phyloP scores from a whole-genome alignment of 2,113 vertebrate genomes.

The Beaufortia kweichowensis region DNA sequence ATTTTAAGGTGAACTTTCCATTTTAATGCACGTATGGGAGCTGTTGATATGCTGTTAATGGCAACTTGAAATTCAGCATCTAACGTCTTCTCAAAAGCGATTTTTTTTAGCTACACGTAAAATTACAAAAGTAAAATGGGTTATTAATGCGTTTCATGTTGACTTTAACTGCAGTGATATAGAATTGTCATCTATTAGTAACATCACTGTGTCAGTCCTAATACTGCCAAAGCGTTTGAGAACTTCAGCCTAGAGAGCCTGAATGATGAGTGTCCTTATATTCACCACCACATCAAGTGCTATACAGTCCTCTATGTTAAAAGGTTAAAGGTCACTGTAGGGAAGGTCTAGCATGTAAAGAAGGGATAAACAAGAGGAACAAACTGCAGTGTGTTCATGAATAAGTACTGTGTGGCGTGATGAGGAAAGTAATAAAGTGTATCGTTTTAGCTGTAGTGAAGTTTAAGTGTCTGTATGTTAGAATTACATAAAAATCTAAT shows the following conservation, averaged over 20 bases:
- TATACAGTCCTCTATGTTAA: too few relatives aligned
- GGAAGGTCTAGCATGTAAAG: neutral
- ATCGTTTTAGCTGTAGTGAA: conserved; percentile 21
- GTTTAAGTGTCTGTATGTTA: neutral
- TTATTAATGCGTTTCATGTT: neutral
- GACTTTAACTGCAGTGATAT: neutral
- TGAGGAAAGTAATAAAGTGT: conserved; percentile 25
- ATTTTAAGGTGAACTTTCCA: too few relatives aligned
- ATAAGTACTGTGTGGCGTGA: conserved; percentile 17
- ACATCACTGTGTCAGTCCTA: neutral
- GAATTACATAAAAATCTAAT: neutral
- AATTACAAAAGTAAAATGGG: neutral
- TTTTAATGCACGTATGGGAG: too few relatives aligned
- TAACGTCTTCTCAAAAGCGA: too few relatives aligned
- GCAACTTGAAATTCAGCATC: too few relatives aligned
- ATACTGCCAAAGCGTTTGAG: conserved; percentile 17
- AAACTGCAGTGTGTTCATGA: conserved; percentile 6
- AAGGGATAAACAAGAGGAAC: neutral
- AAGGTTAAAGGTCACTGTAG: too few relatives aligned
- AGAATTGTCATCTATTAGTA: neutral
- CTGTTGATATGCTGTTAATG: too few relatives aligned
- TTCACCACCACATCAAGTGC: neutral
- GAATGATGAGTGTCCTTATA: neutral
- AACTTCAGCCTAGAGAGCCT: neutral
- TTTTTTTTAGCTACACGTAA: too few relatives aligned